Evolutionary conservation across 2,888 invertebrate genomes (phyloP), one percentile per base, ranked within the genome.

Genomic region (Nemurella pictetii): DNA sequence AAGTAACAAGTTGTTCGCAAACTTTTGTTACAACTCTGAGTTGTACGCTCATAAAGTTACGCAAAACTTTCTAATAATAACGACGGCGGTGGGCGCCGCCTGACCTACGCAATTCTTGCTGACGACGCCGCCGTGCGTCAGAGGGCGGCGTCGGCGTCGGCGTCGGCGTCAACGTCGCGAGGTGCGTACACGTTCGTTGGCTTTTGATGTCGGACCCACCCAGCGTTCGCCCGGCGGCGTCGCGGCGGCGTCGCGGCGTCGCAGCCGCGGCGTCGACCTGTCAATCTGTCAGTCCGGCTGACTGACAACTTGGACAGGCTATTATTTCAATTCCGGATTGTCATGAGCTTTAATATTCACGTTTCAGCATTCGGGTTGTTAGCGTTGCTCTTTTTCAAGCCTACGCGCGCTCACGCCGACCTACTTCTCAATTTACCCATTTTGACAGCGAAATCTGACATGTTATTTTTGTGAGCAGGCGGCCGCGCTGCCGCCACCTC

Each of bases 381-480:
- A 55, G 55, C 55, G 55, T 12, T 3, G 55, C 55, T 32, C 55
- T 55, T 55, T 55, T 20, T 55, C 55, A 55, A 7, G 55, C 55
- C 55, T 55, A 7, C 35, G 55, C 5, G 9, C 55, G 55, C n/a
- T n/a, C n/a, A 55, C 55, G 55, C 20, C 55, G 55, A 55, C 55
- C 55, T 55, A 55, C 55, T 55, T 55, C 9, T 55, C 55, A 55
- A 55, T 7, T 55, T 20, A 20, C 75, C 26, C 28, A 28, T 75
- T 75, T 28, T 75, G 75, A 75, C 75, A 75, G 27, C 0, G 28
- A 28, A 75, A 75, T 75, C 75, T 75, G 75, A 75, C 75, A 75
- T 75, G 75, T 75, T 75, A 75, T 75, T 75, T 75, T 75, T 75
- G 28, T 75, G 15, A 55, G 55, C 55, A 55, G 55, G n/a, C n/a